phyloP scores from a whole-genome alignment of 2,113 vertebrate species.

The Thoracochromis brauschi region DNA sequence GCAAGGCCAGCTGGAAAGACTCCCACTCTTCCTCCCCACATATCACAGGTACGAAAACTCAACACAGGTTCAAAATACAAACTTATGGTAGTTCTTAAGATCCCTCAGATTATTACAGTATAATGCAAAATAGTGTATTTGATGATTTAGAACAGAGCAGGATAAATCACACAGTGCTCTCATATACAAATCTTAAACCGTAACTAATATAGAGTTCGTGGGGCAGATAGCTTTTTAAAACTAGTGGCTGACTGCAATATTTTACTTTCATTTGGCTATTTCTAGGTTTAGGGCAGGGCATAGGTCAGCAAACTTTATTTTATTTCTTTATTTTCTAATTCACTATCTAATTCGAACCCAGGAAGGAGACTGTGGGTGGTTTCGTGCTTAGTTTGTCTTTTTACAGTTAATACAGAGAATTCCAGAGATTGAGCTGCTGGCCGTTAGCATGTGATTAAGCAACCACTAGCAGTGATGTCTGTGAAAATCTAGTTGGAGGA shows the following conservation, averaged over 20 bases:
- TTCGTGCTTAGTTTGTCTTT: background rate
- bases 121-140: background rate
- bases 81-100: background rate
- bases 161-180: background rate
- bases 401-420: background rate
- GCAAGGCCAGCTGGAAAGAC: conserved; percentile 95
- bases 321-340: background rate
- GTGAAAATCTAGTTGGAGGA: background rate
- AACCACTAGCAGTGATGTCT: background rate
- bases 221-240: background rate
- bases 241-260: background rate
- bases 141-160: background rate
- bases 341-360: fast-evolving
- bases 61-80: background rate
- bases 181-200: background rate
- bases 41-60: conserved; percentile 62
- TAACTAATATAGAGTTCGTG: background rate
- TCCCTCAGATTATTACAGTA: background rate
- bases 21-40: conserved; percentile 87
- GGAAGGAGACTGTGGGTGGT: background rate
- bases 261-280: background rate
- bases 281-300: background rate
- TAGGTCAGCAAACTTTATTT: background rate
- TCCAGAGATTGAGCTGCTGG: background rate
- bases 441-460: background rate